Evolutionary conservation across 1,140 invertebrate species (phyloP), one percentile per base, ranked within the genome.

Genomic region (Bombus turneri): DNA sequence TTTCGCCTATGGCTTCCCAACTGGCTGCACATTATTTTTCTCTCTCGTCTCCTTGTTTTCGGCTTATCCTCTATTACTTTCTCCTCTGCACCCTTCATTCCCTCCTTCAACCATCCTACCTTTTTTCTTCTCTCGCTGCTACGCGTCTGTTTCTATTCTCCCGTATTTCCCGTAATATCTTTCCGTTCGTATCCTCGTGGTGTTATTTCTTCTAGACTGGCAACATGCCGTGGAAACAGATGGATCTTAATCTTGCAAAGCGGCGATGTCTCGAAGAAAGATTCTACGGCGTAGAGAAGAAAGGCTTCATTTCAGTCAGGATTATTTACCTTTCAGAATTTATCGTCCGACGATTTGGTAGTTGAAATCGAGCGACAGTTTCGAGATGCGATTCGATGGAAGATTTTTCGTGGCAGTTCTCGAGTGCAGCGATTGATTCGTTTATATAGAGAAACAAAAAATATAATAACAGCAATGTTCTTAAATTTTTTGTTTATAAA

Each of bases 291-390:
- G 3, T n/a, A 25, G 71, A 64, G 66, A 88, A 87, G 72, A 88
- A 87, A 74, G 68, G 76, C 73, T 87, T 88, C 86, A 43, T 80
- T 76, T 77, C 75, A 62, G 78, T 77, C 72, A 81, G 43, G 77
- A 66, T 88, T 88, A 88, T 80, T 88, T 88, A 88, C 86, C 78
- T 87, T 77, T 39, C 57, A 31, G 53, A 75, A 88, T 88, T 88
- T 87, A 87, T 88, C 64, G 73, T 57, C 37, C 41, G 59, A 57
- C 73, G 77, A 88, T 88, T 72, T 64, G 72, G 25, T 68, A 34
- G 69, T 47, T 22, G 84, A 57, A 37, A 64, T n/a, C 37, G 57
- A 25, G 37, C 9, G 75, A 12, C 6, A 28, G 43, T 37, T 34
- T 34, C 77, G 34, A 31, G 34, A 68, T 10, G 53, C n/a, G 25